Conservation (phyloP, 2,888 invertebrate species). For the Acronicta alni region DNA sequence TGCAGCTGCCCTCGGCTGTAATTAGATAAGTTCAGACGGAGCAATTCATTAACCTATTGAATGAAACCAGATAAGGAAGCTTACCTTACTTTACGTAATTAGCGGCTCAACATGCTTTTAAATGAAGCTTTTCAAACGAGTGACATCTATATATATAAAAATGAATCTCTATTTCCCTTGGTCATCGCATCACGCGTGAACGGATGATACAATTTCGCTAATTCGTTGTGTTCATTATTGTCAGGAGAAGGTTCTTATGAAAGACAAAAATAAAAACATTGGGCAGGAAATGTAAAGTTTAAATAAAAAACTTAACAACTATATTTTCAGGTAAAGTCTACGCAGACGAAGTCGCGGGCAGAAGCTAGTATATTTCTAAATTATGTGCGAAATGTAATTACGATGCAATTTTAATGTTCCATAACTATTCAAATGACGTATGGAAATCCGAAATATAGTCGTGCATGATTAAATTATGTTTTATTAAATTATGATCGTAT, state of each 20-base stretch:
- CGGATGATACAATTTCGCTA: too few species aligned
- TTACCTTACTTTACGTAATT: conserved; percentile 20
- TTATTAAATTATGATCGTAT: conserved; percentile 21
- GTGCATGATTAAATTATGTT: conserved; percentile 6
- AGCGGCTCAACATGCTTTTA: conserved; percentile 6
- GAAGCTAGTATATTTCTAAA: too few species aligned
- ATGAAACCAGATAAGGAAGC: conserved; percentile 32
- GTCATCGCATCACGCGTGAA: too few species aligned
- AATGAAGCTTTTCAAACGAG: conserved; percentile 1
- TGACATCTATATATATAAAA: too few species aligned
- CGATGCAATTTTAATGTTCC: not conserved
- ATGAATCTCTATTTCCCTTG: too few species aligned
- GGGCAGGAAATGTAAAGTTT: too few species aligned
- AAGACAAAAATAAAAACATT: too few species aligned
- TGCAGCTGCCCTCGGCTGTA: conserved; percentile 60
- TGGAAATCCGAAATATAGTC: conserved; percentile 4
- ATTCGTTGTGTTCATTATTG: too few species aligned
- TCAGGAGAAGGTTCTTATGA: too few species aligned
- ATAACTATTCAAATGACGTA: not conserved
- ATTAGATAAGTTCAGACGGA: conserved; percentile 64
- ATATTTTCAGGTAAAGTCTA: too few species aligned
- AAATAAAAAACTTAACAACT: too few species aligned
- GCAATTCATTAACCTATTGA: conserved; percentile 66
- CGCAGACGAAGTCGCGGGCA: too few species aligned
- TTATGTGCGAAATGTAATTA: not conserved